Evolutionary conservation across 2,113 vertebrate species (phyloP).

Genomic region (Hippocampus guttulatus): DNA sequence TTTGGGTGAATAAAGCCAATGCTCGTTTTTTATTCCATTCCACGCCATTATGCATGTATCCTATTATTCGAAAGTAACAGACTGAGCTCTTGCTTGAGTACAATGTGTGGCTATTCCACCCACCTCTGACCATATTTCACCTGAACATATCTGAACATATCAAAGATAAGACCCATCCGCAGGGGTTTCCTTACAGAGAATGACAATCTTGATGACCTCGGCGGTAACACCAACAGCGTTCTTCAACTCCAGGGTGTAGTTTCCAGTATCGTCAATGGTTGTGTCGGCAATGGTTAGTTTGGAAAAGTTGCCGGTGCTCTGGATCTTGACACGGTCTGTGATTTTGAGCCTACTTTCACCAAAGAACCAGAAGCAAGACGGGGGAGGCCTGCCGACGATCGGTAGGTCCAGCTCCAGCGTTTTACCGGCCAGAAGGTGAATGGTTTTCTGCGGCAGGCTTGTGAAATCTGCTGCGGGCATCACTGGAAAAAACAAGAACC

Average conservation of each 20-base stretch:
- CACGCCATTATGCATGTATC: too few relatives aligned
- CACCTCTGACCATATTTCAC: too few relatives aligned
- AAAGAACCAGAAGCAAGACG: constrained; percentile 87
- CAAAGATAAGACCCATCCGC: background rate
- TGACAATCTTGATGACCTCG: constrained; percentile 85
- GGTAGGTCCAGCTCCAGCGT: constrained; percentile 87
- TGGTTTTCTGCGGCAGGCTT: constrained; percentile 87
- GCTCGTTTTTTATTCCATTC: too few relatives aligned
- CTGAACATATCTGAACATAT: background rate
- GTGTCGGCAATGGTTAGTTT: constrained; percentile 87
- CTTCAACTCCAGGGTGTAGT: constrained; percentile 89
- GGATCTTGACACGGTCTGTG: constrained; percentile 84
- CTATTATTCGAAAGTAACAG: too few relatives aligned
- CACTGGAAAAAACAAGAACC: constrained; percentile 64
- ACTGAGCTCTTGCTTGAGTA: too few relatives aligned
- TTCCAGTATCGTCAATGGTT: constrained; percentile 88
- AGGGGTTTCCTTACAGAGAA: constrained; percentile 83
- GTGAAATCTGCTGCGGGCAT: constrained; percentile 86
- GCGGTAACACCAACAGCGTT: constrained; percentile 81
- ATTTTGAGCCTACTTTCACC: constrained; percentile 81
- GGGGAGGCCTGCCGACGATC: constrained; percentile 87
- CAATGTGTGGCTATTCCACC: too few relatives aligned
- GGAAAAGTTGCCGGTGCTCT: constrained; percentile 80
- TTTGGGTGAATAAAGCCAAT: too few relatives aligned
- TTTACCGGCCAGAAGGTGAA: constrained; percentile 87